Evolutionary conservation across 1,140 invertebrate genomes (phyloP), one percentile per base, ranked within the genome.

Genomic region (Leptopilina clavipes): DNA sequence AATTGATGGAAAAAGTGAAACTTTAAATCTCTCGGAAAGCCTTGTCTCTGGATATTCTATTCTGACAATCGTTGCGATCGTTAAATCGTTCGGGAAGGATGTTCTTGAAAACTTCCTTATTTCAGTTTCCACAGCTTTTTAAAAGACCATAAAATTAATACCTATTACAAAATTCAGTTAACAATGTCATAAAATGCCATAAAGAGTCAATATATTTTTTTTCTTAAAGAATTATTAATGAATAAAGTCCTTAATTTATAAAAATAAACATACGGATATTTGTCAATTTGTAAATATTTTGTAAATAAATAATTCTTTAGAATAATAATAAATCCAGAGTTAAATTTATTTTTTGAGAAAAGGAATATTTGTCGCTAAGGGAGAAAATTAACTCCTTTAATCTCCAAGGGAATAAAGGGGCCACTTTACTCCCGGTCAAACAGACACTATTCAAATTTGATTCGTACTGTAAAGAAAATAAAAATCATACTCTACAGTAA

Each of bases 81-180:
- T 79, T 40, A 76, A 79, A 48, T 65, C 37, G 71, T 40, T 40
- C 2, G 7, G 18, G 71, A 75, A 79, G 72, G 77, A 76, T 75
- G 77, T 75, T 79, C 59, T 79, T 72, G 19, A 48, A 72, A 72
- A 72, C 43, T 73, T 73, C 72, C 72, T 73, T 52, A 52, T 73
- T 54, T 18, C 12, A 54, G 10, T 54, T 73, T 52, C 45, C 19
- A 17, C 14, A 44, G 22, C 72, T 54, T 54, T n/a, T 19, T 54
- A 73, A 73, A 54, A 48, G 45, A 18, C 22, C 72, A 59, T 54
- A 44, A 73, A 65, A 31, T 37, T 65, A 31, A 25, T 65, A 6
- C 0, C 19, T 37, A 65, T 31, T 31, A 31, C 12, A 65, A 65
- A 31, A 65, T 31, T 52, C n/a, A 17, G 48, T n/a, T 52, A 52